Percentiles rank a stretch among this genome's conserved stretches.
phyloP scores from a whole-genome alignment of 2,797 vertebrate species.

The Argya squamiceps region DNA sequence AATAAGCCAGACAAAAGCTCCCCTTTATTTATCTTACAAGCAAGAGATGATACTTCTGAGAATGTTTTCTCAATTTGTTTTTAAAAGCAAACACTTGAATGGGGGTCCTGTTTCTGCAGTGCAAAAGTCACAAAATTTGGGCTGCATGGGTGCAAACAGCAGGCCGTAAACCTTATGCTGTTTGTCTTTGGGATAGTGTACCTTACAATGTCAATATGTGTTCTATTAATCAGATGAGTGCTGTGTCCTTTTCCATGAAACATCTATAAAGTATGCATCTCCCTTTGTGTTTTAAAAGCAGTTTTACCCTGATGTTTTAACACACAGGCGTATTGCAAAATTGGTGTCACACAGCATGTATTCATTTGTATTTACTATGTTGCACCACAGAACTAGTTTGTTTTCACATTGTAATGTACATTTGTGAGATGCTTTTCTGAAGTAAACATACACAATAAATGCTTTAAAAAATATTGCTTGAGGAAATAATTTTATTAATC shows the following conservation, averaged over 20 bases:
- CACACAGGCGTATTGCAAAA: background rate
- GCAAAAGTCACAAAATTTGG: background rate
- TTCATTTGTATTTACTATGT: slow-evolving; percentile 25
- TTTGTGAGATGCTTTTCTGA: slow-evolving; percentile 56
- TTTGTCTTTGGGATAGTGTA: background rate
- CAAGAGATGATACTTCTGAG: background rate
- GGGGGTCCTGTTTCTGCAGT: background rate
- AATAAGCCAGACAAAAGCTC: background rate
- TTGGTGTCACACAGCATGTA: background rate
- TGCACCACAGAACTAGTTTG: background rate
- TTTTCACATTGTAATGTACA: background rate
- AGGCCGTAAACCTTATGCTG: background rate
- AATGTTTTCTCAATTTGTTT: background rate
- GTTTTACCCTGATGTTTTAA: background rate
- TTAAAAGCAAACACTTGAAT: background rate
- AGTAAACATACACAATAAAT: slow-evolving; percentile 45
- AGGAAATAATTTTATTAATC: slow-evolving; percentile 75
- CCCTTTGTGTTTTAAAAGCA: background rate
- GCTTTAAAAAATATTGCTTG: slow-evolving; percentile 50
- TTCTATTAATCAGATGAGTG: background rate
- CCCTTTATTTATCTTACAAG: background rate
- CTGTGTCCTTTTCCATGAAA: background rate
- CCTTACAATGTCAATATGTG: background rate
- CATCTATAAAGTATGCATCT: background rate
- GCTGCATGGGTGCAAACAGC: background rate